Evolutionary conservation across 92 coral and sea anemone species (phyloP), one percentile per base, ranked within the genome.

Genomic region (Metridium senile): DNA sequence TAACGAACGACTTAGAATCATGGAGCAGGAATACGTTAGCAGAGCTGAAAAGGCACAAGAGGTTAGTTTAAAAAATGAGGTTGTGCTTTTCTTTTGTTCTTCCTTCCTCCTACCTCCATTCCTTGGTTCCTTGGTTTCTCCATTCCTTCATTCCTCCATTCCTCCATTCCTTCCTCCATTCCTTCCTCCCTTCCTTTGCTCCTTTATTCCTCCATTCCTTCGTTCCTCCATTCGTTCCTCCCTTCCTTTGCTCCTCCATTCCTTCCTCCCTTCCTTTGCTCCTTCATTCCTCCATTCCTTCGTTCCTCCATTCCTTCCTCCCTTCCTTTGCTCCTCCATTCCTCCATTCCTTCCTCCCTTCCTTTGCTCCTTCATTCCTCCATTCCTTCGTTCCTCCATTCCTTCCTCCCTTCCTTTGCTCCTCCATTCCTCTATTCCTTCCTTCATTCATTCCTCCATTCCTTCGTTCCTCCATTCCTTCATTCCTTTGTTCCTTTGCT

Each of bases 1-100:
- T 13, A 95, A 95, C 82, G 82, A 74, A 31, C 84, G 97, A 62
- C 90, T 95, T 23, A 93, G 87, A 53, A 92, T 84, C 47, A 83
- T 95, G 94, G 99, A 95, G 51, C 88, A 87, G 51, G 99, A 95
- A 45, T 95, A 92, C 53, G 80, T 65, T 33, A 71, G 79, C 35
- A 84, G 99, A 70, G 89, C 99, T 11, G 85, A 75, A 11, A 95
- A 89, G 66, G 80, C 82, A 56, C 97, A 92, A 35, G 91, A 92
- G 93, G 98, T 91, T 17, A 33, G 79, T 46, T 7, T 26, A n/a
- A n/a, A 21, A 62, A 45, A 26, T 54, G 8, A 54, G 4, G 2
- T 17, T 54, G n/a, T 22, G 4, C 17, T 29, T 9, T 32, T 10
- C 34, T 22, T 2, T 66, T 9, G 64, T 11, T 43, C 26, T 54